phyloP scores from a whole-genome alignment of 2,113 vertebrate genomes.

The Rhagologus leucostigma region DNA sequence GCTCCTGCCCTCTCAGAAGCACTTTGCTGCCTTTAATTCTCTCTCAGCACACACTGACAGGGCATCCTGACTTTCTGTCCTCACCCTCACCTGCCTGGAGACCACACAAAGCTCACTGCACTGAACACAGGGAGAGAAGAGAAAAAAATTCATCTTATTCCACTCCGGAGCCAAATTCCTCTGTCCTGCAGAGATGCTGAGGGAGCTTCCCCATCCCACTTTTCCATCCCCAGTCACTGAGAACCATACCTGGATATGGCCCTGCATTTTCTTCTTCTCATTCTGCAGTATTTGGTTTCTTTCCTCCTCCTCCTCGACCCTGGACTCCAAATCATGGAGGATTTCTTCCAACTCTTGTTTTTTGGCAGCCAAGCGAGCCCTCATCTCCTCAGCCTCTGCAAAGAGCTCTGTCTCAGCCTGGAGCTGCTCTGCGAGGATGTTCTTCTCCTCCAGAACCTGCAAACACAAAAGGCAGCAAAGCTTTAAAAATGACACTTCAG shows the following conservation, averaged over 20 bases:
- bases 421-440: constrained; percentile 94
- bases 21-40: neutral
- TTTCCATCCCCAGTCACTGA: neutral
- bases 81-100: neutral
- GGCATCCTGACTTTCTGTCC: neutral
- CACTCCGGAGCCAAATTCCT: neutral
- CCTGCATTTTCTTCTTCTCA: constrained; percentile 98
- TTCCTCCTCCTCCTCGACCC: constrained; percentile 97
- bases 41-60: neutral
- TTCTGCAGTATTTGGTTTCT: constrained; percentile 92
- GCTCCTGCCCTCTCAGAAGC: neutral
- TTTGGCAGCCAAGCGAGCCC: constrained; percentile 91
- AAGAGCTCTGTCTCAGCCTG: constrained; percentile 98
- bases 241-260: constrained; percentile 87
- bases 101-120: neutral
- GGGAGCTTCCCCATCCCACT: neutral
- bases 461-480: neutral
- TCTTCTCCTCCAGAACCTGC: constrained; percentile 94
- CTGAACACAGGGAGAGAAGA: neutral
- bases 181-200: fast-evolving
- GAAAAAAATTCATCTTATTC: neutral
- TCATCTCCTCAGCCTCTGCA: constrained; percentile 97
- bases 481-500: neutral
- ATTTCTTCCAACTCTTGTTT: constrained; percentile 98
- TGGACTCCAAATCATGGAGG: constrained; percentile 93